Evolutionary conservation across 2,113 vertebrate genomes (phyloP), one percentile per base, ranked within the genome.

Genomic region (Toxotes chatareus): DNA sequence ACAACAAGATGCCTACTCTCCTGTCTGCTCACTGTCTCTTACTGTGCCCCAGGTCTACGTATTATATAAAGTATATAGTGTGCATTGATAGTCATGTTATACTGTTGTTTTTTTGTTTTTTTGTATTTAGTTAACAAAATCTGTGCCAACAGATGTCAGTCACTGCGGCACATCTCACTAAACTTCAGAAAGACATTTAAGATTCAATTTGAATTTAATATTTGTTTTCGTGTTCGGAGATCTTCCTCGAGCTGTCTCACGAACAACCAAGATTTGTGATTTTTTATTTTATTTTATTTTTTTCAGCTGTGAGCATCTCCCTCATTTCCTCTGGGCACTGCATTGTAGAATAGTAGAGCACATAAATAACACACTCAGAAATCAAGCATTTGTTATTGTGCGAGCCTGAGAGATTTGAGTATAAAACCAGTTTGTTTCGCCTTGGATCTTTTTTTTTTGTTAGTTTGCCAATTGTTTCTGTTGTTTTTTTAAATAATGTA

Each of bases 171-270:
- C 60, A 17, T 55, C 74, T 79, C 56, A 72, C 55, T 68, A 44
- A 67, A 68, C 69, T 3, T 47, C 66, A 61, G 55, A 51, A 38
- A 40, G 62, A 56, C 17, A 55, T 36, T 34, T 42, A 42, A 76
- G 51, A 67, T 62, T 75, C 34, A 53, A 12, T 63, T 71, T 46
- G 21, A 10, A 51, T 83, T 64, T 11, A 5, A 40, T 73, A 61
- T 16, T 36, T 73, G 4, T 68, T 77, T 44, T 38, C 49, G 47
- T 56, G 5, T 62, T 61, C 6, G 3, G 55, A 63, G 51, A 73
- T 75, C 47, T 31, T 21, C 4, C 7, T 55, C 5, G 21, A 53
- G 69, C 34, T n/a, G 49, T 66, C 23, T 55, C 21, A 4, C 53
- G 61, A 36, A 12, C 38, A 27, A 36, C 36, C n/a, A 56, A 40